Conservation (phyloP, 2,113 vertebrate species). For the Crotalus horridus region DNA sequence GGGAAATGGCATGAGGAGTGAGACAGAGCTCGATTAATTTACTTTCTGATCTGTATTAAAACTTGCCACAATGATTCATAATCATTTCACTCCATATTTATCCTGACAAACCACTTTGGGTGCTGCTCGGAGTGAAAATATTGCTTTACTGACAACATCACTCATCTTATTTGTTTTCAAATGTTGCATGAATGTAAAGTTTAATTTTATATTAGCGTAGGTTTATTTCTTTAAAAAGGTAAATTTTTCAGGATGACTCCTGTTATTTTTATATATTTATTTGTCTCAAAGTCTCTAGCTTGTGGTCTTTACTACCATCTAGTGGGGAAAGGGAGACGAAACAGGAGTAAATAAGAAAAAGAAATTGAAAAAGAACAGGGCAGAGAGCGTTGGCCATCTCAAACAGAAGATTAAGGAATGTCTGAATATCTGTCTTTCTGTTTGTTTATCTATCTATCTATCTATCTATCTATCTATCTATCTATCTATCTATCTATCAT, state of each 20-base stretch:
- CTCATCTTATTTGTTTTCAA: constrained; percentile 26
- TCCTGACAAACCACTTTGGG: constrained; percentile 67
- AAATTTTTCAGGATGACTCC: neutral
- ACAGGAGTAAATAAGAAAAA: constrained; percentile 30
- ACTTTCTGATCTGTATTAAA: constrained; percentile 73
- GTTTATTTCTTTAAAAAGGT: neutral
- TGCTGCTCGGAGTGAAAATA: constrained; percentile 29
- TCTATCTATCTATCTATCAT: neutral
- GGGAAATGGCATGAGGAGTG: constrained; percentile 56
- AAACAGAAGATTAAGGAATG: neutral
- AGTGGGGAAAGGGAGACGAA: constrained; percentile 61
- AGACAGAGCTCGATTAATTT: constrained; percentile 72
- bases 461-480: accelerated
- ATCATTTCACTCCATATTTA: constrained; percentile 67
- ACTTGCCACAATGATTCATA: constrained; percentile 74
- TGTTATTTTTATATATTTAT: neutral
- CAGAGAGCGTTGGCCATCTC: accelerated
- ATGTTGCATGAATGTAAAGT: constrained; percentile 1
- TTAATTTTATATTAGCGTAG: constrained; percentile 33
- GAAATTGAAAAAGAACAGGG: neutral
- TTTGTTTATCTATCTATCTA: neutral
- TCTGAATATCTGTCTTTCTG: neutral
- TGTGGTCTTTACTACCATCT: constrained; percentile 76
- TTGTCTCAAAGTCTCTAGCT: constrained; percentile 28
- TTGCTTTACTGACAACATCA: constrained; percentile 38